Percentiles rank a stretch among this genome's conserved stretches.
Evolutionary conservation across 2,113 vertebrate species (phyloP).

Genomic region (Erpornis zantholeuca): DNA sequence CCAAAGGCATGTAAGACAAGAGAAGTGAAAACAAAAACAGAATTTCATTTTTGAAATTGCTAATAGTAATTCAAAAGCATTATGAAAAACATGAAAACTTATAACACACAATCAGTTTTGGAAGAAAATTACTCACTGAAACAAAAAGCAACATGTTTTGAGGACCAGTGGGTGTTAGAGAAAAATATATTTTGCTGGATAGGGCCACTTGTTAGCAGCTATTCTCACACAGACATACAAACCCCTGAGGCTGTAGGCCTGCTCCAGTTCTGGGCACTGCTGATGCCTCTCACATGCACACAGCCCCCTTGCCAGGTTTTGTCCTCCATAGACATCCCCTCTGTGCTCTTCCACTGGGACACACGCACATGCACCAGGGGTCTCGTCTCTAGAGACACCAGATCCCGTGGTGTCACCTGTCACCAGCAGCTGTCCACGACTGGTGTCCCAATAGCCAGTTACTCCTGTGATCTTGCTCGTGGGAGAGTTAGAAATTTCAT

Average conservation of each 20-base stretch:
- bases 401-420: rapidly evolving
- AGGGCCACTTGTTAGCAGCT: neutral
- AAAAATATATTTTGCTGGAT: neutral
- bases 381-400: neutral
- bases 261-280: neutral
- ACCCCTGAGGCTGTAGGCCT: rapidly evolving
- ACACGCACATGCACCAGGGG: rapidly evolving
- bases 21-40: neutral
- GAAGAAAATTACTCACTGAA: neutral
- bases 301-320: rapidly evolving
- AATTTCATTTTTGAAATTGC: neutral
- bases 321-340: rapidly evolving
- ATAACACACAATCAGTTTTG: neutral
- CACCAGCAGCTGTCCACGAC: neutral
- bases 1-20: neutral
- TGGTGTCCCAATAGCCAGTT: neutral
- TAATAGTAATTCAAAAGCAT: neutral
- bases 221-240: neutral
- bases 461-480: neutral
- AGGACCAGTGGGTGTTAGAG: neutral
- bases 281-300: neutral
- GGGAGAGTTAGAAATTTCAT: neutral
- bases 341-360: neutral
- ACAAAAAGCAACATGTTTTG: neutral
- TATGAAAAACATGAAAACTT: neutral